A percentile compares a stretch with the other conserved stretches of the same genome.
These are phyloP conservation scores for Pavo muticus DNA, from an alignment of 2,113 vertebrate genomes.

Conservation along the genomic window DNA sequence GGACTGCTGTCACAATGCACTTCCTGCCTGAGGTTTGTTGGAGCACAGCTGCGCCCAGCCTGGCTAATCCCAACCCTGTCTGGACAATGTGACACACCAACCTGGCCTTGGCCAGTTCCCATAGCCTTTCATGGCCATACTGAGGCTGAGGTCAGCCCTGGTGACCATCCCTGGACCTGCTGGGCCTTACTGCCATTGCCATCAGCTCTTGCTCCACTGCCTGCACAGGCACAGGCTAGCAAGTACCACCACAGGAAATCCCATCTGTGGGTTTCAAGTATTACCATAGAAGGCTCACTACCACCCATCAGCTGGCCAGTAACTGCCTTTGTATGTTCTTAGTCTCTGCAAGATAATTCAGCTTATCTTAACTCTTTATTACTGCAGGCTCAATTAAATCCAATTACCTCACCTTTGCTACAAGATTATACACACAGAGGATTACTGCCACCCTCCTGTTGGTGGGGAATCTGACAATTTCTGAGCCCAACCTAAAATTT, in stretches of 20 bases:
- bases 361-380: slow-evolving; percentile 33
- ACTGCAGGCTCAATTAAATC: slow-evolving; percentile 49
- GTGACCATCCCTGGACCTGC: background rate
- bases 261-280: background rate
- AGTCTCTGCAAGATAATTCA: slow-evolving; percentile 39
- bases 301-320: background rate
- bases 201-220: background rate
- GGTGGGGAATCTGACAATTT: background rate
- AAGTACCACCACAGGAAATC: background rate
- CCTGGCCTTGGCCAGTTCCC: fast-evolving
- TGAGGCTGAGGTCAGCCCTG: fast-evolving
- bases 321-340: background rate
- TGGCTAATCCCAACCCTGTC: background rate
- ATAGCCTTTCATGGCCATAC: background rate
- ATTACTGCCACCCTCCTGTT: background rate
- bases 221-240: background rate
- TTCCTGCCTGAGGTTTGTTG: background rate
- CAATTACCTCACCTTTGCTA: slow-evolving; percentile 38
- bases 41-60: background rate
- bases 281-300: background rate
- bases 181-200: background rate
- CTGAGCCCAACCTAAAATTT: background rate
- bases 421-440: background rate
- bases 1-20: background rate
- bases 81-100: background rate